Percentiles rank a stretch among this genome's conserved stretches.
Conservation (phyloP, 92 coral and sea anemone genomes). For the Hydrozoanthus gracilis region DNA sequence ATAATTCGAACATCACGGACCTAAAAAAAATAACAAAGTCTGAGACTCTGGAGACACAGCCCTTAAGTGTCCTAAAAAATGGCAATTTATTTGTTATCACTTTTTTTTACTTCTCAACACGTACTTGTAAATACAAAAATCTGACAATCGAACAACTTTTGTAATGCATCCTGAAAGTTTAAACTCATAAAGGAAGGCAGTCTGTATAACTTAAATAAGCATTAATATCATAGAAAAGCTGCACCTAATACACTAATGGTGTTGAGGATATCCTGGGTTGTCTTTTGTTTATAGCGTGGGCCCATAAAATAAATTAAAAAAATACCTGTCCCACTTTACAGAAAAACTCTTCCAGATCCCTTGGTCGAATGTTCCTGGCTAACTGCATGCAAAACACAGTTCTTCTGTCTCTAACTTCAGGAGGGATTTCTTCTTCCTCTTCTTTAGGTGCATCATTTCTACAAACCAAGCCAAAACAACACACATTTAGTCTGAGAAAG, state of each 20-base stretch:
- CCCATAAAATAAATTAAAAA: too few species aligned
- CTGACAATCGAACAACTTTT: too few species aligned
- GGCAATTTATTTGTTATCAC: not conserved
- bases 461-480: not conserved
- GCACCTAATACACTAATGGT: too few species aligned
- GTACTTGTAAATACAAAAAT: too few species aligned
- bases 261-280: too few species aligned
- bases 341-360: conserved; percentile 96
- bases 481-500: not conserved
- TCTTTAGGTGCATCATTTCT: conserved; percentile 44
- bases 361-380: conserved; percentile 95
- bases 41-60: not conserved
- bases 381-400: conserved; percentile 99
- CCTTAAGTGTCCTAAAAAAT: not conserved
- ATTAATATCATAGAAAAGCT: too few species aligned
- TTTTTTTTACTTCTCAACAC: too few species aligned
- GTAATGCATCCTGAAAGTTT: too few species aligned
- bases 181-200: too few species aligned
- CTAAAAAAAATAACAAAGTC: conserved; percentile 36
- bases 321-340: conserved; percentile 98
- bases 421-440: conserved; percentile 73
- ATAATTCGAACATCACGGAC: conserved; percentile 96
- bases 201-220: too few species aligned
- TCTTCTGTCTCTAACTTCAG: conserved; percentile 91
- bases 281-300: too few species aligned